Conservation (phyloP, 2,797 vertebrate species). For the Mormyrops boulengeri region DNA sequence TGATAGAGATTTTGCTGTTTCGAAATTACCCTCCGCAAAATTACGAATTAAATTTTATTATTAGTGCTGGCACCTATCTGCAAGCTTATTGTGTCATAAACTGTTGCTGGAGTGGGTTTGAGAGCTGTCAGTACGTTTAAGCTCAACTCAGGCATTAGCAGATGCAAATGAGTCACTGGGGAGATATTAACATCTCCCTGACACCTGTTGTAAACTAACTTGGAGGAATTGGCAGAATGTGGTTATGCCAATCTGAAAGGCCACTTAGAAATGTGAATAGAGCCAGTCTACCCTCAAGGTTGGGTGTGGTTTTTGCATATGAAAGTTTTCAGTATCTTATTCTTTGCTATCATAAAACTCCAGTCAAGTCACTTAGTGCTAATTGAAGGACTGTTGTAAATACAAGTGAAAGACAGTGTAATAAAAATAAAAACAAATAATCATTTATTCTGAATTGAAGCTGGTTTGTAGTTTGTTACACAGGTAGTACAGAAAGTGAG, state of each 20-base stretch:
- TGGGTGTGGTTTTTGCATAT: neutral
- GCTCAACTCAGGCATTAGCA: neutral
- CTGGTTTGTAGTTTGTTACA: neutral
- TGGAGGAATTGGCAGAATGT: neutral
- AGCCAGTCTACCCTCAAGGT: neutral
- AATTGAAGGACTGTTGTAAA: neutral
- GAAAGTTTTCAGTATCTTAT: neutral
- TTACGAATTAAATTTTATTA: slow-evolving; percentile 14
- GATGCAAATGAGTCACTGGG: neutral
- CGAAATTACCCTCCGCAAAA: neutral
- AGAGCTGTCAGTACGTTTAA: neutral
- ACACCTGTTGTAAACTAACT: neutral
- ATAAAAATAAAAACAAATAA: neutral
- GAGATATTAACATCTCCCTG: neutral
- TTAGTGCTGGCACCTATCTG: slow-evolving; percentile 22
- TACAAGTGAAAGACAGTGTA: neutral
- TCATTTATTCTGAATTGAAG: neutral
- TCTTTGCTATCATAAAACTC: neutral
- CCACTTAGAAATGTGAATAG: neutral
- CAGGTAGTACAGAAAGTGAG: neutral
- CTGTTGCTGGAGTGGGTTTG: neutral
- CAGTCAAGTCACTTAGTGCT: neutral
- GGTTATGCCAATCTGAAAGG: neutral
- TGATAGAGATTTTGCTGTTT: slow-evolving; percentile 4
- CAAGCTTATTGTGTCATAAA: slow-evolving; percentile 11